Evolutionary conservation across 2,797 vertebrate species (phyloP), one percentile per base, ranked within the genome.

Genomic region (Morelia viridis): DNA sequence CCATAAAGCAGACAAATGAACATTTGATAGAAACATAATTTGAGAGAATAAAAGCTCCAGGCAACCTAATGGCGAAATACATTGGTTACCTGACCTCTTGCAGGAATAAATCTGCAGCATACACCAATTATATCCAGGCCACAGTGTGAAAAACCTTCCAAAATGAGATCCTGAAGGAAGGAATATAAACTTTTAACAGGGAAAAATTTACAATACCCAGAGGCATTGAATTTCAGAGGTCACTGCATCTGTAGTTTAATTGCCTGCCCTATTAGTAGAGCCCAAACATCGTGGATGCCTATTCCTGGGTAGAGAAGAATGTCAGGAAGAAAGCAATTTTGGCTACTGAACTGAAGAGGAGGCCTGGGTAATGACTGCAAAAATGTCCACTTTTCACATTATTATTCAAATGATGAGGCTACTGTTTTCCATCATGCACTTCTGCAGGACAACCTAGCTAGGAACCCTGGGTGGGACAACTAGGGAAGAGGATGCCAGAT

Each of bases 1-100:
- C 91, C 91, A 93, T 92, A 94, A 97, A 97, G 89, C 19, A 94
- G 95, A 96, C 62, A 96, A 95, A 96, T 96, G 85, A 92, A 95
- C 96, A 96, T 96, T 95, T 97, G 95, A 97, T 94, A 95, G 95
- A 96, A 97, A 94, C 41, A 92, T 94, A 96, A 97, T 96, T 95
- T 26, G 41, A 83, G 92, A 93, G 95, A 94, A 96, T 85, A 94
- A 97, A 97, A 96, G 94, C 93, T 90, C 88, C 0, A 4, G 87
- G 95, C 93, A 95, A 87, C 89, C 95, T 58, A 50, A 64, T 83
- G 86, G 90, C 96, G 94, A 97, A 97, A 96, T 96, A 96, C 53
- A 94, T 58, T 68, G 65, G 84, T 93, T 93, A 90, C 94, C 93
- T 96, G 96, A 97, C 96, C 96, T 94, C 92, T 19, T 0, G 0